Evolutionary conservation across 2,797 vertebrate species (phyloP).

Genomic region (Typhlichthys eigenmanni): DNA sequence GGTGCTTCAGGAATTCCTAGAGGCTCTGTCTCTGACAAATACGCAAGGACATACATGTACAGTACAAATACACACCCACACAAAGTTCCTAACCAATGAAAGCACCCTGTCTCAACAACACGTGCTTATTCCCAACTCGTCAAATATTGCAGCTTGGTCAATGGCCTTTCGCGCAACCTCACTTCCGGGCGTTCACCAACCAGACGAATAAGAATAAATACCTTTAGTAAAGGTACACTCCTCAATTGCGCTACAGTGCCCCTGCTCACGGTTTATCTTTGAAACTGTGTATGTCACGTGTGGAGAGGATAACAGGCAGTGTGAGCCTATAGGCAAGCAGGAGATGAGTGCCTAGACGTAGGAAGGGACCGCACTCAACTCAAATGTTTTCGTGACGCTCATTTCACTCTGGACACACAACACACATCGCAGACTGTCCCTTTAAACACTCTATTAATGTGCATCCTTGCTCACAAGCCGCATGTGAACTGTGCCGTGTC

Average conservation of each 20-base stretch:
- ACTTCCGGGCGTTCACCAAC: not conserved
- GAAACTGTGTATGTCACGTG: too few species aligned
- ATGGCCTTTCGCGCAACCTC: too few species aligned
- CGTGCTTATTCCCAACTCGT: too few species aligned
- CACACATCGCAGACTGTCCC: slow-evolving; percentile 3
- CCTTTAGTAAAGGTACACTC: slow-evolving; percentile 5
- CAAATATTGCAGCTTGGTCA: too few species aligned
- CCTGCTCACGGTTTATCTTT: too few species aligned
- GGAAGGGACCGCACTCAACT: too few species aligned
- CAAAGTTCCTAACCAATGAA: not conserved
- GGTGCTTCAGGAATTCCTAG: too few species aligned
- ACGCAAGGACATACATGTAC: not conserved
- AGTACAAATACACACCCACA: not conserved
- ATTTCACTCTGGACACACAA: not conserved
- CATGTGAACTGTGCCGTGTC: slow-evolving; percentile 53
- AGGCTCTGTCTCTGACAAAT: not conserved
- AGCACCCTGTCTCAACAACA: not conserved
- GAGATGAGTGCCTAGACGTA: too few species aligned
- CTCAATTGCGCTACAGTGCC: too few species aligned
- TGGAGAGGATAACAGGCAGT: too few species aligned
- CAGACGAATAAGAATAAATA: slow-evolving; percentile 17
- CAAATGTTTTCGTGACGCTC: not conserved
- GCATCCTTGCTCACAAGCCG: slow-evolving; percentile 41
- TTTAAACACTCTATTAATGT: slow-evolving; percentile 29
- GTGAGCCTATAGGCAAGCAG: too few species aligned